Base-by-base conservation (phyloP, 2,797 vertebrate genomes). In the Sciurus carolinensis region DNA sequence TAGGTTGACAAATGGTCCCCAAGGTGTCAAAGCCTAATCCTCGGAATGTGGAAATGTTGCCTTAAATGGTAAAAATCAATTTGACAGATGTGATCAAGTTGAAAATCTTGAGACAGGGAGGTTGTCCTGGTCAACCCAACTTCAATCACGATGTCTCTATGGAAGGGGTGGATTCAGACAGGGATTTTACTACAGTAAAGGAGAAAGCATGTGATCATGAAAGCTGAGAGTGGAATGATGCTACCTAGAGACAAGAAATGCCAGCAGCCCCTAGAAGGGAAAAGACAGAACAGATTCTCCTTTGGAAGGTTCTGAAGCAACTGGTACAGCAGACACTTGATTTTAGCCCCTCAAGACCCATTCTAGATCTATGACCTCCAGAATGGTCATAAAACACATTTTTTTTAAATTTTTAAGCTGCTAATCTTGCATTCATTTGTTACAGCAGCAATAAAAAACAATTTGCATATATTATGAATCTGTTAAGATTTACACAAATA, bases 191-290 rank as follows among this genome's bases (percentile, higher is more conserved):
- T 1, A 1, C 11, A 36, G 20, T 20, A 57, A 4, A 80, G 77
- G n/a, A 36, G n/a, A 80, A 57, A n/a, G 30, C 75, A 52, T 13
- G 33, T 24, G 77, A 6, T 33, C n/a, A 13, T 5, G 7, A n/a
- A n/a, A 57, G n/a, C 2, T 2, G 50, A 36, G 9, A 57, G 5
- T 14, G 11, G n/a, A 5, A 11, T 8, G n/a, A 7, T 26, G n/a
- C 1, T 5, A 15, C 22, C 5, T 11, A 18, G 54, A 12, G 12
- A 0, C 11, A 5, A 36, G 11, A 1, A 24, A 24, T 13, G n/a
- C 18, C 76, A 36, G 52, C 18, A 7, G 20, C 30, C 2, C 18
- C 20, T 71, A 22, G n/a, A 71, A 39, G 36, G 36, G 8, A 11
- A 71, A 22, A 20, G 17, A 10, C n/a, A 71, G 10, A 71, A 39